Evolutionary conservation across 2,797 vertebrate genomes (phyloP).

Genomic region (Sebastes trivittatus): DNA sequence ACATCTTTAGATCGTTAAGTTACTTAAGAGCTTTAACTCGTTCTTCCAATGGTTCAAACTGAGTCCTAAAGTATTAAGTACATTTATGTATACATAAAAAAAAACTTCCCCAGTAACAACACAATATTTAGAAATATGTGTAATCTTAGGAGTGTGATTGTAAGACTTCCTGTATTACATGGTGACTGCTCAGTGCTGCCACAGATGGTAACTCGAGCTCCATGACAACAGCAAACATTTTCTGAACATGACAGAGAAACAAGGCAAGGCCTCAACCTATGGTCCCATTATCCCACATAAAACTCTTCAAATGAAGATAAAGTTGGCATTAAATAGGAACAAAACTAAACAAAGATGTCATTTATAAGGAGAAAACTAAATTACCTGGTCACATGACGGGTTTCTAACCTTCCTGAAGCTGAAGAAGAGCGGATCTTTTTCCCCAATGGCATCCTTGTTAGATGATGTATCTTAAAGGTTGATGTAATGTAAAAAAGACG

Average conservation of each 20-base stretch:
- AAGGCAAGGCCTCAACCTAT: conserved; percentile 1
- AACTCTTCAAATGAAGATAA: not conserved
- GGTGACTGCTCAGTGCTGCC: conserved; percentile 9
- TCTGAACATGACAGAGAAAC: conserved; percentile 31
- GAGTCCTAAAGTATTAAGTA: too few relatives aligned
- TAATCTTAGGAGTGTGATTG: not conserved
- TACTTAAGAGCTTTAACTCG: too few relatives aligned
- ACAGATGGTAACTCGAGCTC: conserved; percentile 37
- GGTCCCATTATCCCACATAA: not conserved
- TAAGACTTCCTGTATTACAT: conserved; percentile 24
- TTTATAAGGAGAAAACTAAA: not conserved
- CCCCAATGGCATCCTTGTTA: conserved; percentile 62
- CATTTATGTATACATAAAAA: too few relatives aligned
- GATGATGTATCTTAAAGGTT: not conserved
- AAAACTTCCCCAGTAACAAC: too few relatives aligned
- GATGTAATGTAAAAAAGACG: conserved; percentile 7
- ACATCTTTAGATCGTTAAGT: too few relatives aligned
- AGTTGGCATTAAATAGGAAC: not conserved
- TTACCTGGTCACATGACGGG: conserved; percentile 78
- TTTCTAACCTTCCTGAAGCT: conserved; percentile 83
- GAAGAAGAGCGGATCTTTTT: conserved; percentile 76
- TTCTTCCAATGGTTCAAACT: too few relatives aligned
- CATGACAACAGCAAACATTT: conserved; percentile 81
- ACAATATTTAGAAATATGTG: too few relatives aligned
- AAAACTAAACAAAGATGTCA: not conserved